A percentile compares a stretch with the other conserved stretches of the same genome.
These are phyloP conservation scores for Sciurus vulgaris DNA, from an alignment of 2,797 vertebrate genomes.

Conservation along the genomic window DNA sequence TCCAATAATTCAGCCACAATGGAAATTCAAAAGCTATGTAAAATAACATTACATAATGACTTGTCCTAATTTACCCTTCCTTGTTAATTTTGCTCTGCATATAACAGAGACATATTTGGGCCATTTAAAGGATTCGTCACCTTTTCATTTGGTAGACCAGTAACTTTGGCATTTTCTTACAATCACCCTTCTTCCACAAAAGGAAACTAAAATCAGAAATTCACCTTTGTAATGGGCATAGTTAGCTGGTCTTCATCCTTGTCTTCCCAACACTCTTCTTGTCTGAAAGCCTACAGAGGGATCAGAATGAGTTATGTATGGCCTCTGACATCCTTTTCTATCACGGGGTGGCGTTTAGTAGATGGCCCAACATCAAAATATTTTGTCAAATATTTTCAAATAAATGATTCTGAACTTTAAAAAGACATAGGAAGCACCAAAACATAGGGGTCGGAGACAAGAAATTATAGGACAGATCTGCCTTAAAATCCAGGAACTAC, in stretches of 20 bases:
- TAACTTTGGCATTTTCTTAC: background rate
- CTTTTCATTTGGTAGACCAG: background rate
- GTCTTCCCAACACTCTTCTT: background rate
- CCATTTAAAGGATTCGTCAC: background rate
- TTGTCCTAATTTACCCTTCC: background rate
- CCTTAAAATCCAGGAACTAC: background rate
- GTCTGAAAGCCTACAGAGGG: background rate
- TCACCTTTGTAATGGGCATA: background rate
- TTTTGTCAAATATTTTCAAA: background rate
- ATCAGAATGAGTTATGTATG: accelerated
- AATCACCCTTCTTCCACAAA: background rate
- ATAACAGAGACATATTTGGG: background rate
- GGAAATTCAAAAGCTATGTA: background rate
- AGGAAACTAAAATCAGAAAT: background rate
- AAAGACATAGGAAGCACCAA: background rate
- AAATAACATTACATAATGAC: background rate
- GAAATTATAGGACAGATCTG: background rate
- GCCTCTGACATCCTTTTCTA: background rate
- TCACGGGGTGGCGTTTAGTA: background rate
- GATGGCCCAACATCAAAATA: background rate
- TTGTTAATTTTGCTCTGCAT: background rate
- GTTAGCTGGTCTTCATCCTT: background rate
- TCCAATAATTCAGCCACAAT: background rate
- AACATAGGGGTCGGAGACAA: background rate
- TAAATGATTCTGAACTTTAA: background rate